A percentile compares a stretch with the other conserved stretches of the same genome.
phyloP scores from a whole-genome alignment of 2,888 invertebrate species.

The Metallyticus violacea region DNA sequence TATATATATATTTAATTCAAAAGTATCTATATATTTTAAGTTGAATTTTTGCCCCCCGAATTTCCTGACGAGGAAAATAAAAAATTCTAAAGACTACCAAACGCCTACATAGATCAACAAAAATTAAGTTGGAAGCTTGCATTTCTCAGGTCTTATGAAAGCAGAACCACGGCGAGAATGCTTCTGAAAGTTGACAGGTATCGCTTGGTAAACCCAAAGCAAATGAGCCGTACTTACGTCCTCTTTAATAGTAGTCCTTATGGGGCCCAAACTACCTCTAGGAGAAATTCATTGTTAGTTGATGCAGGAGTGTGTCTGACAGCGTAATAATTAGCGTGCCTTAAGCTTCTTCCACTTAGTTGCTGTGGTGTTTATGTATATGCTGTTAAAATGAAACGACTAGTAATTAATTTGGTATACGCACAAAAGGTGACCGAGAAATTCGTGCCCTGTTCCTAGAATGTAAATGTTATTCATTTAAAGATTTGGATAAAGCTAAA shows the following conservation, averaged over 20 bases:
- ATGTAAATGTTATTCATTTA: background rate
- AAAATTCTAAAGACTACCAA: too few relatives aligned
- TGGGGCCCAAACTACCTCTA: background rate
- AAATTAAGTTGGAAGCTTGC: too few relatives aligned
- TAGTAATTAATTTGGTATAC: background rate
- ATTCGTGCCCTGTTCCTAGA: background rate
- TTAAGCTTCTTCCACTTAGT: background rate
- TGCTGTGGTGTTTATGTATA: background rate
- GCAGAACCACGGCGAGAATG: background rate
- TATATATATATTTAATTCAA: too few relatives aligned
- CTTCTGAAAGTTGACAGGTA: background rate
- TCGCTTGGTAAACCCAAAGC: background rate
- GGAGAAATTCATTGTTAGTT: background rate
- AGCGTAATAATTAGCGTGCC: background rate
- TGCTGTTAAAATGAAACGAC: background rate
- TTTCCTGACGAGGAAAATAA: too few relatives aligned
- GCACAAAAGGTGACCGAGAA: background rate
- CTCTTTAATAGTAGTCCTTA: background rate
- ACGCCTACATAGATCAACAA: too few relatives aligned
- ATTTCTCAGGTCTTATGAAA: background rate
- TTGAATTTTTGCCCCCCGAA: too few relatives aligned
- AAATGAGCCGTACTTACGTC: background rate
- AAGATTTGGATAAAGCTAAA: too few relatives aligned
- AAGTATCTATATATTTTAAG: too few relatives aligned
- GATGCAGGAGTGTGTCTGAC: background rate